A percentile compares a stretch with the other conserved stretches of the same genome.
Conservation (phyloP, 1,140 invertebrate species). For the Orius insidiosus region DNA sequence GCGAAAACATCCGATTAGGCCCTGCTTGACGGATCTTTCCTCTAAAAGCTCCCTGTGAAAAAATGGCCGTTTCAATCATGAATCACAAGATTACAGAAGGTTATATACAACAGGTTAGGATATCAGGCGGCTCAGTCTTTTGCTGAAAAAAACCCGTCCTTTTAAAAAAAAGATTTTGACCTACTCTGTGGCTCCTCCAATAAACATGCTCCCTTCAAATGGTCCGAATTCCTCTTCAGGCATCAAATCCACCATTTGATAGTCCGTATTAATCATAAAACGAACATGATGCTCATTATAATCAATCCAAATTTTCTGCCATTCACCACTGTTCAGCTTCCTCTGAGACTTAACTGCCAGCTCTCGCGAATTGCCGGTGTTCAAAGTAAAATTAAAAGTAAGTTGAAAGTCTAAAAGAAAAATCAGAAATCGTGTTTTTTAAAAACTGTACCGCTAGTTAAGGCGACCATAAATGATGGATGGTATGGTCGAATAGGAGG, state of each 20-base stretch:
- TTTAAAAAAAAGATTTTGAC: too few relatives aligned
- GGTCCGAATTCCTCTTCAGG: constrained; percentile 76
- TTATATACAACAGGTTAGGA: too few relatives aligned
- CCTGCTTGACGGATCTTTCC: constrained; percentile 59
- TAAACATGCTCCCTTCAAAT: constrained; percentile 83
- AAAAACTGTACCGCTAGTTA: constrained; percentile 49
- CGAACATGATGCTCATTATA: constrained; percentile 82
- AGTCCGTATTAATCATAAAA: constrained; percentile 80
- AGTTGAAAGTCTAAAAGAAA: constrained; percentile 51
- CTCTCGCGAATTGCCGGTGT: constrained; percentile 58
- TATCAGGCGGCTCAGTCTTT: too few relatives aligned
- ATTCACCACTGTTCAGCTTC: constrained; percentile 75
- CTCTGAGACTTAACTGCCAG: constrained; percentile 61
- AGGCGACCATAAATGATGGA: constrained; percentile 74
- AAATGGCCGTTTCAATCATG: not conserved
- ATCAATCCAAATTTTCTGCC: constrained; percentile 90
- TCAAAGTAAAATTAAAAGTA: constrained; percentile 78
- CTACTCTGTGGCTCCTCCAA: constrained; percentile 74
- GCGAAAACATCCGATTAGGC: constrained; percentile 81
- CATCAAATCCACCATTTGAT: constrained; percentile 66
- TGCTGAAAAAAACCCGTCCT: too few relatives aligned
- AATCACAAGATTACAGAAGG: too few relatives aligned
- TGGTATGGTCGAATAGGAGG: constrained; percentile 72
- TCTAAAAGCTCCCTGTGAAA: constrained; percentile 53
- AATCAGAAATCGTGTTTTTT: constrained; percentile 6